These are phyloP conservation scores for Ancistrus triradiatus DNA, from an alignment of 2,113 vertebrate species.

Conservation along the genomic window DNA sequence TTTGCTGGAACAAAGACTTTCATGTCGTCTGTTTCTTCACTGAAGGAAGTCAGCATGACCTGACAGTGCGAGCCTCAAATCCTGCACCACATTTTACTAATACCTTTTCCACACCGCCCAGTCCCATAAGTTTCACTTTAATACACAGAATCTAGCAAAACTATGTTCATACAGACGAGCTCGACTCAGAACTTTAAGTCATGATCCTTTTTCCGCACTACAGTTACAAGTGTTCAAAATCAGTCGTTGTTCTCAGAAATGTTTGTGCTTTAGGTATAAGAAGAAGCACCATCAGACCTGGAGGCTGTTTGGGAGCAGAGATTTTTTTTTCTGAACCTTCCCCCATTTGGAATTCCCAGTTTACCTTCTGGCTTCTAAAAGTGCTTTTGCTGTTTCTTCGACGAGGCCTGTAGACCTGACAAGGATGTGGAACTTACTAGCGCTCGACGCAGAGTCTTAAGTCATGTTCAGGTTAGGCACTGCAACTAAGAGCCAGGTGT, in stretches of 20 bases:
- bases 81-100: constrained; percentile 40
- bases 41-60: too few relatives aligned
- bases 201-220: too few relatives aligned
- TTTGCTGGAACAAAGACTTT: too few relatives aligned
- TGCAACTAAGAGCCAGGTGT: too few relatives aligned
- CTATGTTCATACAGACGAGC: constrained; percentile 34
- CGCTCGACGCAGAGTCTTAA: too few relatives aligned
- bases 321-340: constrained; percentile 13
- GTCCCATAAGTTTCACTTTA: constrained; percentile 46
- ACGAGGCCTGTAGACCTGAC: constrained; percentile 40
- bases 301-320: constrained; percentile 31
- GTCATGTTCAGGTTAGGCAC: too few relatives aligned
- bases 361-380: constrained; percentile 33
- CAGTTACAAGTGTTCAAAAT: constrained; percentile 43
- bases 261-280: constrained; percentile 39
- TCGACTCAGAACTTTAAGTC: constrained; percentile 42
- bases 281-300: constrained; percentile 36
- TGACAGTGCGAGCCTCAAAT: constrained; percentile 36
- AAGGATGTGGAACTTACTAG: constrained; percentile 31
- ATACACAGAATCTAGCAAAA: constrained; percentile 25
- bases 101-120: neutral
- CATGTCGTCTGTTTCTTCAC: too few relatives aligned
- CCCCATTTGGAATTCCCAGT: constrained; percentile 40
- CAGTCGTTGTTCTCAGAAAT: constrained; percentile 38
- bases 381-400: constrained; percentile 35